Base-by-base conservation (phyloP, 1,140 invertebrate species). In the Archivesica marissinica region DNA sequence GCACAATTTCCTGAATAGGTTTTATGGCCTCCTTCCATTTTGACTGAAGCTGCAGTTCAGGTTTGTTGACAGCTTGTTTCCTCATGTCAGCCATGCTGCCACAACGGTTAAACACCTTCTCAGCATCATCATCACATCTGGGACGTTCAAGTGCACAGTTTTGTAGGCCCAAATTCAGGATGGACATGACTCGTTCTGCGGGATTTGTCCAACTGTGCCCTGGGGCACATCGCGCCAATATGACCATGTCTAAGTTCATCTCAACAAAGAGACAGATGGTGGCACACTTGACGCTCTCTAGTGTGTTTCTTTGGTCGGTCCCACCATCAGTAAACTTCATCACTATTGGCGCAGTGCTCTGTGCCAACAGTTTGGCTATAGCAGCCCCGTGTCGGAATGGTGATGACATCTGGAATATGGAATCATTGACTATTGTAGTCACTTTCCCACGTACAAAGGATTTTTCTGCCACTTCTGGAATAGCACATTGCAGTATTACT, bases 291-390 rank as follows among this genome's bases (percentile, higher is more conserved):
- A 89, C 88, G 56, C 54, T 39, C 17, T 75, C 9, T 52, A 66
- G 87, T 23, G 81, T 89, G 0, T 61, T 54, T 44, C 88, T 66
- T 47, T 89, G 88, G 44, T 89, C 87, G 28, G 87, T 85, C 0
- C 88, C 87, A 38, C 87, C 88, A 86, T 89, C 87, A 23, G 81
- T 85, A 38, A 77, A 88, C 15, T 76, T 28, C 17, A 87, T 38
- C 13, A 88, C 38, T 30, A 87, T 74, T 28, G 80, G 85, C n/a
- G 50, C 23, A 38, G 25, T 56, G 9, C 59, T 41, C 17, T 20
- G 23, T 44, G 17, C 20, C n/a, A 87, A 33, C 25, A 87, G 56
- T 52, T 33, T 54, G 20, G 75, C 20, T 17, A 81, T 1, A 1
- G 39, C 56, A 2, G 86, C 61, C 35, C 80, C 80, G 72, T 84